phyloP scores from a whole-genome alignment of 2,113 vertebrate genomes.

The Sterrhoptilus dennistouni region DNA sequence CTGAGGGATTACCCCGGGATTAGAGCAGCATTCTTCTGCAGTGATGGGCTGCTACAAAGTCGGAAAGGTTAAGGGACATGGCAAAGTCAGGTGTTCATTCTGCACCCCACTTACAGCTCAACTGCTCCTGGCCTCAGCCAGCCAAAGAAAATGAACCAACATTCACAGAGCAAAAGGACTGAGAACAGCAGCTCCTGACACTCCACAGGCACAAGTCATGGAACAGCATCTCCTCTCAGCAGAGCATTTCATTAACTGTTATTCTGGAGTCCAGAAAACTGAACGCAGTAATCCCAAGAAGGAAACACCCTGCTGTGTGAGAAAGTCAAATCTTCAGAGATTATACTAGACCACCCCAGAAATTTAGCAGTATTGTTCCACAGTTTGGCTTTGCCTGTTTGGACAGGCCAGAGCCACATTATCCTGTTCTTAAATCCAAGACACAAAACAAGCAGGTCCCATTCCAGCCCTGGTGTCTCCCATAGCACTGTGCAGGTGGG shows the following conservation, averaged over 20 bases:
- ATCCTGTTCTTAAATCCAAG: background rate
- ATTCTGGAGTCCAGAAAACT: background rate
- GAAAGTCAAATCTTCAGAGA: background rate
- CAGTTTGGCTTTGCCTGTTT: background rate
- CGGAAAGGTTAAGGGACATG: background rate
- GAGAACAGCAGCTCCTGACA: background rate
- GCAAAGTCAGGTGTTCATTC: background rate
- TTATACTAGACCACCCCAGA: background rate
- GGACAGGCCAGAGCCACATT: background rate
- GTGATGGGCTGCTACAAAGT: background rate
- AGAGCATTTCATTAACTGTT: background rate
- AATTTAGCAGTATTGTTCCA: background rate
- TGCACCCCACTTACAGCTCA: background rate
- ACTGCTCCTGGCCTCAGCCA: background rate
- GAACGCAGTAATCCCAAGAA: background rate
- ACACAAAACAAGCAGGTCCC: background rate
- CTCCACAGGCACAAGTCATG: background rate
- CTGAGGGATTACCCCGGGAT: accelerated
- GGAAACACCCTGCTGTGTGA: background rate
- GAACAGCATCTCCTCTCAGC: background rate
- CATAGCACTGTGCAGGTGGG: accelerated
- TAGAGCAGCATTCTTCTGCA: background rate
- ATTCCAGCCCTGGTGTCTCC: background rate
- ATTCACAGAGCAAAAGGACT: background rate
- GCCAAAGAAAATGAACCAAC: background rate